Conservation (phyloP, 23 tunicate species). For the Halocynthia aurantium region DNA sequence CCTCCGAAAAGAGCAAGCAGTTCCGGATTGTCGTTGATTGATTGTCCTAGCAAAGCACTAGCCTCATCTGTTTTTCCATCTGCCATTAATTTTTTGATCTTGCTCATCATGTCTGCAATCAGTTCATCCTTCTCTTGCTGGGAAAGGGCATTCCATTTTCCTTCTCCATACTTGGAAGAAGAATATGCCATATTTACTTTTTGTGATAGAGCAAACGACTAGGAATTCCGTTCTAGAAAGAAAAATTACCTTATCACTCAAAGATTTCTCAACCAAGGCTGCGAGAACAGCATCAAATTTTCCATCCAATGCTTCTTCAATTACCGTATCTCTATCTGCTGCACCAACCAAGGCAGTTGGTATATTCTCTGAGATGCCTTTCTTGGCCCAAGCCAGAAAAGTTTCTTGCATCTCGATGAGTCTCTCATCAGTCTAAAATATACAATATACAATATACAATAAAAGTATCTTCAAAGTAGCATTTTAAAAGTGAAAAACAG, state of each 20-base stretch:
- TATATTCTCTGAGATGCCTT: constrained; percentile 43
- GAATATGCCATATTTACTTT: neutral
- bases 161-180: constrained; percentile 40
- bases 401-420: constrained; percentile 47
- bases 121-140: constrained; percentile 27
- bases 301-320: constrained; percentile 57
- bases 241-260: constrained; percentile 42
- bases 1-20: constrained; percentile 35
- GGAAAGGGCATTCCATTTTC: constrained; percentile 56
- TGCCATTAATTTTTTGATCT: constrained; percentile 48
- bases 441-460: neutral
- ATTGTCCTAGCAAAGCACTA: constrained; percentile 44
- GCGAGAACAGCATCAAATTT: constrained; percentile 64
- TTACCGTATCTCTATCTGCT: constrained; percentile 17
- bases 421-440: constrained; percentile 26
- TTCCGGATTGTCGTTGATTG: constrained; percentile 29
- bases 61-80: constrained; percentile 64
- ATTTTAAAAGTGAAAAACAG: neutral
- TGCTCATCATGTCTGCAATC: constrained; percentile 34
- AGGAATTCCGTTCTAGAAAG: neutral
- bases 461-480: neutral
- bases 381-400: constrained; percentile 25
- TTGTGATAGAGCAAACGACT: neutral
- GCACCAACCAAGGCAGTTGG: constrained; percentile 31
- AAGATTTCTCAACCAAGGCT: constrained; percentile 39